Evolutionary conservation across 2,797 vertebrate genomes (phyloP), one percentile per base, ranked within the genome.

Genomic region (Ataeniobius toweri): DNA sequence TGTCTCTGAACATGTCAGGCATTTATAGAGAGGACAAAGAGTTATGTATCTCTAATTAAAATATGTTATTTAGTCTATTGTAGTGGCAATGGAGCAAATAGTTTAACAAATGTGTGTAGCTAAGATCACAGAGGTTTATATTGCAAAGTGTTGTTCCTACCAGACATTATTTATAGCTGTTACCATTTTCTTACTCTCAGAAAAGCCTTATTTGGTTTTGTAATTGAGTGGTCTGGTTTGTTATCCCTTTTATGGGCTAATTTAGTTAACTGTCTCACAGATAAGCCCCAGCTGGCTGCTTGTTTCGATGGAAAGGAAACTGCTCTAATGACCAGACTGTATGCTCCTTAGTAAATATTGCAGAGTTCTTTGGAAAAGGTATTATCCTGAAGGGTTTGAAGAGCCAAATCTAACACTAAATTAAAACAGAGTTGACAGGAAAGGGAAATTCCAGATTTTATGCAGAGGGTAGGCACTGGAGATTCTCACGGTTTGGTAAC

Each of bases 1-100:
- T 50, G 63, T 79, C 61, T 79, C 63, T 70, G 31, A 44, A 63
- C 74, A 78, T 80, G 73, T 80, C 73, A 41, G 10, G 53, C 69
- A 48, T 20, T 10, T 6, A 3, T 13, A 12, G n/a, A 68, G 51
- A 70, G 39, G 41, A 46, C 12, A 46, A 46, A 46, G 46, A 46
- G 22, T 69, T 5, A 69, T 41, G 22, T n/a, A 69, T n/a, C 22
- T 46, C n/a, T 7, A 69, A 44, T n/a, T 44, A 46, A 69, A n/a
- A 69, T 69, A 46, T 24, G 53, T 55, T 55, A 22, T 55, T 55
- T 22, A 24, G 53, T 55, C 20, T 67, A 41, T 41, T 67, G 22
- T 41, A 13, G 63, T 24, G 63, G 39, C 13, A 22, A 24, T 41
- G 63, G 63, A 24, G 67, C 10, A 46, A n/a, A 44, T 46, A n/a